Percentiles rank a stretch among this genome's conserved stretches.
Evolutionary conservation across 1,140 invertebrate genomes (phyloP).

Genomic region (Goniozus legneri): DNA sequence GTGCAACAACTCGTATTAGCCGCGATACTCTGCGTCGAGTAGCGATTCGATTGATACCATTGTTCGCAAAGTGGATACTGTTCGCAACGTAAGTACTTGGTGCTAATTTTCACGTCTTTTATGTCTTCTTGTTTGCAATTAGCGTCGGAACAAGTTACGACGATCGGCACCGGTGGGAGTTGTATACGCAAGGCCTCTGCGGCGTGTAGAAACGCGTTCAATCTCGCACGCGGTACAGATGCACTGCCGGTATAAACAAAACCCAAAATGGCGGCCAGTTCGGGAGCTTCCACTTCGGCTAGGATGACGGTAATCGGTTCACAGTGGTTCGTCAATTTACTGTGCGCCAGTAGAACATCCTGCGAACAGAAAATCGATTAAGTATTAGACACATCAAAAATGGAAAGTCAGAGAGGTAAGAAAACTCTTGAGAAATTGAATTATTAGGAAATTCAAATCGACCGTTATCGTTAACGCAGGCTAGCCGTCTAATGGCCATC

Average conservation of each 20-base stretch:
- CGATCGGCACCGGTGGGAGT: conserved; percentile 32
- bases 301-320: conserved; percentile 57
- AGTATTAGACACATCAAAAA: conserved; percentile 1
- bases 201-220: conserved; percentile 56
- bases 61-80: conserved; percentile 24
- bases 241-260: conserved; percentile 63
- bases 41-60: conserved; percentile 8
- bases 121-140: conserved; percentile 31
- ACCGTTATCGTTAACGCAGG: too few relatives aligned
- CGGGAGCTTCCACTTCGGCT: conserved; percentile 56
- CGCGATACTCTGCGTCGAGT: conserved; percentile 7
- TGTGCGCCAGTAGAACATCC: conserved; percentile 52
- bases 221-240: conserved; percentile 54
- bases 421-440: too few relatives aligned
- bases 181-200: conserved; percentile 57
- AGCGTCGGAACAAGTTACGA: conserved; percentile 13
- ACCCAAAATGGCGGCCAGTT: conserved; percentile 58
- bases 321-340: conserved; percentile 46
- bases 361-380: conserved; percentile 23
- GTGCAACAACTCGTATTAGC: too few relatives aligned
- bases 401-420: too few relatives aligned
- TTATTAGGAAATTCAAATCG: too few relatives aligned
- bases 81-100: conserved; percentile 27
- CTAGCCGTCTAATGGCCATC: too few relatives aligned
- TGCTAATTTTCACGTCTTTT: conserved; percentile 30